Evolutionary conservation across 2,113 vertebrate genomes (phyloP), one percentile per base, ranked within the genome.

Genomic region (Oncorhynchus mykiss): DNA sequence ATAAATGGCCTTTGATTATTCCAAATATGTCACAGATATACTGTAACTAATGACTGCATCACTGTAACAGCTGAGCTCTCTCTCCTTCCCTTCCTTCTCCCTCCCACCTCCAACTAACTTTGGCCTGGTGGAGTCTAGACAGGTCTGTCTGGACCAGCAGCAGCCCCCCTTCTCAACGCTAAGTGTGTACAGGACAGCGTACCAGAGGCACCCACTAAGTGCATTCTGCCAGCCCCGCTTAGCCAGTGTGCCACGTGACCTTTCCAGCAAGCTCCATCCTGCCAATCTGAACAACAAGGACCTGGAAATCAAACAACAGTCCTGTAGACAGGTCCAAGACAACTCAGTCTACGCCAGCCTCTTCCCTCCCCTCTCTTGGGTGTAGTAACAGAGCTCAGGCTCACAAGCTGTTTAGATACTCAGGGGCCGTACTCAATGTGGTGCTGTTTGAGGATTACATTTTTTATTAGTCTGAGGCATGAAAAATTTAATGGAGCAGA

Each of bases 101-200:
- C 80, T 78, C 69, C 62, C 88, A 24, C 92, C 94, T 75, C 93
- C 93, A 16, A 95, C 92, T 25, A 93, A 92, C 83, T 92, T 91
- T 0, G 93, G 94, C n/a, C 89, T 88, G 2, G 80, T 70, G 0
- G 74, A 91, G 79, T 82, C 76, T 14, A 85, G 91, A 86, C 84
- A 75, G 73, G 86, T 79, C 62, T 57, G 78, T 72, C 49, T 86
- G 89, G 88, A 85, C 14, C 73, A 0, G 0, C 77, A 18, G 57
- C 81, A 54, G 71, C 62, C 71, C 31, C 75, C 48, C 70, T 75
- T 80, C 9, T 82, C 82, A 5, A 74, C 73, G 3, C 18, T 83
- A 72, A 89, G 87, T 67, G 80, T 78, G 79, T 88, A 92, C 82
- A 82, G 70, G 84, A 90, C 89, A 31, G 67, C 80, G 1, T 92